A percentile compares a stretch with the other conserved stretches of the same genome.
Evolutionary conservation across 2,888 invertebrate species (phyloP).

Genomic region (Rugalucina vietnamica): DNA sequence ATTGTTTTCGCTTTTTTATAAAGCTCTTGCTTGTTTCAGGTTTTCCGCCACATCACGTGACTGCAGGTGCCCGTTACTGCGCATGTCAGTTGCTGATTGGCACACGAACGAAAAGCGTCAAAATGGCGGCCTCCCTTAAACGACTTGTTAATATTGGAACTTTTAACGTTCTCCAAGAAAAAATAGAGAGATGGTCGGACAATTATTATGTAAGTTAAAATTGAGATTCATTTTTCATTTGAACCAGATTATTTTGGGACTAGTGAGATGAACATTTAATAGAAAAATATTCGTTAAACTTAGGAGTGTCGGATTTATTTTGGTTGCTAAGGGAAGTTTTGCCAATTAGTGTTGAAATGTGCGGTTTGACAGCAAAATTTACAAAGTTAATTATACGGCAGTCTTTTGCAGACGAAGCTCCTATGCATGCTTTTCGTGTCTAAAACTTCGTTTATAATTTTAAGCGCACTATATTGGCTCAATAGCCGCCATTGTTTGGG

Average conservation of each 20-base stretch:
- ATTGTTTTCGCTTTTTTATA: background rate
- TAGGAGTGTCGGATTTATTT: constrained; percentile 31
- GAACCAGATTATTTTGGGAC: too few relatives aligned
- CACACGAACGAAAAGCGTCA: constrained; percentile 67
- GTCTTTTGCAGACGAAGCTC: background rate
- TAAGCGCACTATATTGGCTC: background rate
- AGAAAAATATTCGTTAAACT: background rate
- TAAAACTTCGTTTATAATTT: background rate
- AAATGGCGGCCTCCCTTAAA: constrained; percentile 83
- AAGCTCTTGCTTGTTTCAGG: background rate
- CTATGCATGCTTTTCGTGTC: background rate
- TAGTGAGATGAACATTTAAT: too few relatives aligned
- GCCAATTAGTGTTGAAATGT: background rate
- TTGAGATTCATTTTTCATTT: background rate
- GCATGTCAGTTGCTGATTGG: constrained; percentile 55
- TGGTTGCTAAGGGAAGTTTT: constrained; percentile 58
- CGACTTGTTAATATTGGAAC: constrained; percentile 82
- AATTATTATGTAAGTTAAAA: constrained; percentile 81
- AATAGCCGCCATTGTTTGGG: constrained; percentile 48
- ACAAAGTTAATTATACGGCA: background rate
- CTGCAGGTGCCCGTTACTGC: constrained; percentile 39
- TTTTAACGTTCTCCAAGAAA: constrained; percentile 82
- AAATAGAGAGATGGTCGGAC: constrained; percentile 82
- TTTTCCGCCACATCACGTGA: constrained; percentile 17
- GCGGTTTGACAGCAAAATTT: background rate